phyloP scores from a whole-genome alignment of 2,113 vertebrate genomes.

The Artemisiospiza belli region DNA sequence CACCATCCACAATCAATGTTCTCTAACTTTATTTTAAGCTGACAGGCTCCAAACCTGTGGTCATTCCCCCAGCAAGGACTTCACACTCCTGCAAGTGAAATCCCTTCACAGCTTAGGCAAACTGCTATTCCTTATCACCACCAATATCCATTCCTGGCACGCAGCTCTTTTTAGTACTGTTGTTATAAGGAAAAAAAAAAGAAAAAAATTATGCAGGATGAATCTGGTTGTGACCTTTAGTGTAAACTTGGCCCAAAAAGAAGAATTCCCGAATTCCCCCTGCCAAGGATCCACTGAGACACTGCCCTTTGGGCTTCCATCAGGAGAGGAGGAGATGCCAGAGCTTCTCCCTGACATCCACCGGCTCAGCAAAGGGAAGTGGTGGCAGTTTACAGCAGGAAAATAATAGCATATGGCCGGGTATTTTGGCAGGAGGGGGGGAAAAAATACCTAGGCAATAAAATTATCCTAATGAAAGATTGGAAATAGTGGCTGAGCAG shows the following conservation, averaged over 20 bases:
- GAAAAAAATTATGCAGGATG: neutral
- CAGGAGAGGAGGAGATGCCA: slow-evolving; percentile 26
- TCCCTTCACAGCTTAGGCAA: neutral
- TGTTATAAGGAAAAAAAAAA: neutral
- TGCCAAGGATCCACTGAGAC: neutral
- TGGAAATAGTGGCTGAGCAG: slow-evolving; percentile 45
- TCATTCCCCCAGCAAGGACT: neutral
- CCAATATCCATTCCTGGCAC: neutral
- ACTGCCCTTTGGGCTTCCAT: slow-evolving; percentile 11
- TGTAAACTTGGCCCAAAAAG: slow-evolving; percentile 19
- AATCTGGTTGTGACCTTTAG: slow-evolving; percentile 46
- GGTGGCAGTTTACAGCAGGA: slow-evolving; percentile 21
- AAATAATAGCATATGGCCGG: slow-evolving; percentile 36
- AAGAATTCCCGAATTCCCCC: neutral
- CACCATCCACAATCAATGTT: too few species aligned
- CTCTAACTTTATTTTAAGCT: neutral
- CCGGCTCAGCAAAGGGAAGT: neutral
- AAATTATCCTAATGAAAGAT: slow-evolving; percentile 56
- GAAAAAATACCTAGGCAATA: neutral
- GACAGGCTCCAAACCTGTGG: neutral
- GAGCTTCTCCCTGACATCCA: neutral
- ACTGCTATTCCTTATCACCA: neutral
- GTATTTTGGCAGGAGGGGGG: neutral
- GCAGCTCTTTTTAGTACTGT: neutral
- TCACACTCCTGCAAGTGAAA: neutral